Conservation (phyloP, 2,113 vertebrate genomes). For the Hiodon alosoides region DNA sequence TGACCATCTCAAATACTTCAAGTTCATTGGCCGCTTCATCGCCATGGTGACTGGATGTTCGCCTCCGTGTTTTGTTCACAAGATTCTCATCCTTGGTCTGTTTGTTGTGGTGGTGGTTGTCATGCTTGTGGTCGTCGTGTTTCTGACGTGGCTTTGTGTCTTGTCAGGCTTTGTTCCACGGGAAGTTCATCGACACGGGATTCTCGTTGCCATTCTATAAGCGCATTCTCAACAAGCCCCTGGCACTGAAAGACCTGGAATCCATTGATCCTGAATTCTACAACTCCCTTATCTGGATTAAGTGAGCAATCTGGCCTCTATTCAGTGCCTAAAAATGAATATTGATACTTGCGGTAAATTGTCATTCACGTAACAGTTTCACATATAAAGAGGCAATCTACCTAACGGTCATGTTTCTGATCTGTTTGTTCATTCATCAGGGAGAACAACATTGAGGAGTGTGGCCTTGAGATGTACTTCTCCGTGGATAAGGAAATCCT, state of each 20-base stretch:
- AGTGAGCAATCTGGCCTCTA: slow-evolving; percentile 66
- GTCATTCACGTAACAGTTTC: not conserved
- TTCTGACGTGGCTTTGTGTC: slow-evolving; percentile 16
- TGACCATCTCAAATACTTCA: slow-evolving; percentile 96
- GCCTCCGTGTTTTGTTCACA: not conserved
- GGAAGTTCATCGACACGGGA: slow-evolving; percentile 96
- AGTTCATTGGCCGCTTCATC: slow-evolving; percentile 96
- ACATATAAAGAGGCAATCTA: no score
- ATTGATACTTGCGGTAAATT: not conserved
- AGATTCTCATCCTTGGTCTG: not conserved
- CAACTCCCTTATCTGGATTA: slow-evolving; percentile 99
- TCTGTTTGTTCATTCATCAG: slow-evolving; percentile 45
- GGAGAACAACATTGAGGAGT: slow-evolving; percentile 96
- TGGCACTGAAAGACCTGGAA: slow-evolving; percentile 94
- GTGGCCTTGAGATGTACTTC: slow-evolving; percentile 96
- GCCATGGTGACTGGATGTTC: slow-evolving; percentile 75
- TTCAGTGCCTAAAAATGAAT: not conserved
- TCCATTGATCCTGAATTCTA: slow-evolving; percentile 98
- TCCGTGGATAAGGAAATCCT: slow-evolving; percentile 97
- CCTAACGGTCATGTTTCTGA: no score
- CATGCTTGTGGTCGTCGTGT: not conserved
- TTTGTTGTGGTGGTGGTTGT: not conserved
- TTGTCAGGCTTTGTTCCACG: slow-evolving; percentile 89
- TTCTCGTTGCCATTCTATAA: slow-evolving; percentile 98
- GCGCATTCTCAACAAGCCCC: slow-evolving; percentile 89